These are phyloP conservation scores for Colaptes auratus DNA, from an alignment of 2,113 vertebrate species.

Conservation along the genomic window DNA sequence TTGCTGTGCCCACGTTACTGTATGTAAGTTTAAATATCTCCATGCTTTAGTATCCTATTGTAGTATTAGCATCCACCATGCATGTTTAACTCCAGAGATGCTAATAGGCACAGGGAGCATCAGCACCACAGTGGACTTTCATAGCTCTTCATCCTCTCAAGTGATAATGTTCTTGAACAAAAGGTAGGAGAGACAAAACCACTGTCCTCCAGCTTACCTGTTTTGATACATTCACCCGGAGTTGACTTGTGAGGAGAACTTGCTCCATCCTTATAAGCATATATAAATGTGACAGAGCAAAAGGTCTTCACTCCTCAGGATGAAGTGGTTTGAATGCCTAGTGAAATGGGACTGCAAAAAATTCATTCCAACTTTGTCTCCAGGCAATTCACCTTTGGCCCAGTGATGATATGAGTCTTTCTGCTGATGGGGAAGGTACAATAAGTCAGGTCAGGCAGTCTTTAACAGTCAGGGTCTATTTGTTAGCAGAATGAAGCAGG, in stretches of 20 bases:
- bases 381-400: constrained; percentile 95
- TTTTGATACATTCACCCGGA: neutral
- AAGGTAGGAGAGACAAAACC: constrained; percentile 8
- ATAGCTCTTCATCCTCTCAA: neutral
- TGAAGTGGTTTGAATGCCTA: constrained; percentile 92
- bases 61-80: neutral
- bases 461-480: constrained; percentile 73
- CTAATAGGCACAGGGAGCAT: neutral
- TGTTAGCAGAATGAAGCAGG: constrained; percentile 78
- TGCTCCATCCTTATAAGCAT: constrained; percentile 82
- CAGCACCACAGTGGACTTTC: neutral
- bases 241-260: neutral
- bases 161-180: neutral
- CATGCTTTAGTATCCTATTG: neutral
- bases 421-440: constrained; percentile 80
- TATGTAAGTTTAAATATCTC: neutral
- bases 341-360: constrained; percentile 92
- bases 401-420: constrained; percentile 91
- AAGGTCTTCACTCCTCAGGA: constrained; percentile 88
- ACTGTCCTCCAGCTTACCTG: neutral
- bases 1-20: neutral
- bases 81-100: neutral
- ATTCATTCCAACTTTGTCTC: constrained; percentile 94
- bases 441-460: constrained; percentile 82
- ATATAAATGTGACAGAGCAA: constrained; percentile 90